Evolutionary conservation across 2,113 vertebrate species (phyloP).

Genomic region (Hippocampus barbouri): DNA sequence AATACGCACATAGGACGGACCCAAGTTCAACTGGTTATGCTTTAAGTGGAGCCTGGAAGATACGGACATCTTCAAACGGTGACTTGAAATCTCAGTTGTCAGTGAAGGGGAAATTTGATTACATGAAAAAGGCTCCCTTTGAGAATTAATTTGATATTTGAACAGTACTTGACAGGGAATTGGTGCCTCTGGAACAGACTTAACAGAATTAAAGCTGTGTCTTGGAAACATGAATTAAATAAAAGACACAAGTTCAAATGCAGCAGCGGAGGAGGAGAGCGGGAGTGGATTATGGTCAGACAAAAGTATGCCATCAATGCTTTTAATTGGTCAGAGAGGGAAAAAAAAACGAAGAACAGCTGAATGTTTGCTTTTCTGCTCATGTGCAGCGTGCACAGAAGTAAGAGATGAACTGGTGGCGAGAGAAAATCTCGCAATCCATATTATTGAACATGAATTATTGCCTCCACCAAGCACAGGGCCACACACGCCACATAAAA

Average conservation of each 20-base stretch:
- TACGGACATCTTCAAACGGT: neutral
- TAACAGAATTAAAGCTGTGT: neutral
- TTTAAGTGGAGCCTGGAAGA: neutral
- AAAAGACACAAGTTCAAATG: conserved; percentile 10
- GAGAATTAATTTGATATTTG: neutral
- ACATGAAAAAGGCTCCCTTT: neutral
- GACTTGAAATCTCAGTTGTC: conserved; percentile 7
- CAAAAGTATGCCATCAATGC: neutral
- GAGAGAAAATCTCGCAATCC: neutral
- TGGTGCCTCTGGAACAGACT: neutral
- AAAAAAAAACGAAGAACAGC: no score
- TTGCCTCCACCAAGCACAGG: no score
- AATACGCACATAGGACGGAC: neutral
- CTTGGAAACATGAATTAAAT: conserved; percentile 13
- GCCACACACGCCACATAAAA: no score
- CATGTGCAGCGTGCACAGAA: neutral
- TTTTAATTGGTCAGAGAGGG: neutral
- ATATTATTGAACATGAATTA: neutral
- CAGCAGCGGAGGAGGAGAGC: neutral
- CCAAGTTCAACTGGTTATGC: neutral
- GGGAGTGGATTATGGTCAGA: neutral
- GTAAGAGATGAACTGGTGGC: neutral
- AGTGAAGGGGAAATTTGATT: conserved; percentile 15
- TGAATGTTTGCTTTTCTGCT: neutral
- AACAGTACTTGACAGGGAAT: neutral